Evolutionary conservation across 2,113 vertebrate species (phyloP).

Genomic region (Chaenocephalus aceratus): DNA sequence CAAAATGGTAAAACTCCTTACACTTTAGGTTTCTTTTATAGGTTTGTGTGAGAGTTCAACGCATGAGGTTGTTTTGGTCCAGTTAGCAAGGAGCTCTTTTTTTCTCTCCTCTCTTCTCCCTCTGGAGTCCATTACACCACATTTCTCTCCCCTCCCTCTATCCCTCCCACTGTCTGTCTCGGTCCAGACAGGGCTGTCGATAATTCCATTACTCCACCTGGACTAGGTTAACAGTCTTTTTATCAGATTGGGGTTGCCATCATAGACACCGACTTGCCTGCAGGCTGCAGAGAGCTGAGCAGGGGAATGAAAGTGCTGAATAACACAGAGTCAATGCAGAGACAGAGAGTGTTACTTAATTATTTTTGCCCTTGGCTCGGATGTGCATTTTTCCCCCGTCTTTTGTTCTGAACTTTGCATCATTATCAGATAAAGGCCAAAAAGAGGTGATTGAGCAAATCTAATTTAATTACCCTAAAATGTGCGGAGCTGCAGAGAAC

Average conservation of each 20-base stretch:
- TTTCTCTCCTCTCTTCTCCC: slow-evolving; percentile 31
- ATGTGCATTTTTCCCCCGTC: slow-evolving; percentile 38
- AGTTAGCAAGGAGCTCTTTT: background rate
- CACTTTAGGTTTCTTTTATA: background rate
- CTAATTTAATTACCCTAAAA: slow-evolving; percentile 69
- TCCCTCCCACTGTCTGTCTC: slow-evolving; percentile 61
- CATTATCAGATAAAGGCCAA: slow-evolving; percentile 65
- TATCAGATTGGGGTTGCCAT: slow-evolving; percentile 70
- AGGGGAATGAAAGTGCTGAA: slow-evolving; percentile 55
- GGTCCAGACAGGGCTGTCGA: slow-evolving; percentile 67
- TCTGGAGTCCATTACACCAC: slow-evolving; percentile 75
- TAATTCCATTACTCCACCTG: slow-evolving; percentile 81
- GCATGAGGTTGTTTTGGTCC: background rate
- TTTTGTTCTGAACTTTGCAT: slow-evolving; percentile 55
- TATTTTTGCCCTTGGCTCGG: slow-evolving; percentile 53
- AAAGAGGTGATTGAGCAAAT: slow-evolving; percentile 70
- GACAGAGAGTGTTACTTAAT: slow-evolving; percentile 32
- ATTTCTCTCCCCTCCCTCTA: slow-evolving; percentile 39
- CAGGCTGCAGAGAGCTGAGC: slow-evolving; percentile 60
- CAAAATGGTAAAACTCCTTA: slow-evolving; percentile 87
- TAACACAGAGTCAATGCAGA: slow-evolving; percentile 63
- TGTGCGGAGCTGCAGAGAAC: slow-evolving; percentile 47
- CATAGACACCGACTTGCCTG: slow-evolving; percentile 58
- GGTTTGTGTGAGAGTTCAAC: background rate
- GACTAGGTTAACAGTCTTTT: slow-evolving; percentile 75